Evolutionary conservation across 2,888 invertebrate genomes (phyloP).

Genomic region (Dione vanillae): DNA sequence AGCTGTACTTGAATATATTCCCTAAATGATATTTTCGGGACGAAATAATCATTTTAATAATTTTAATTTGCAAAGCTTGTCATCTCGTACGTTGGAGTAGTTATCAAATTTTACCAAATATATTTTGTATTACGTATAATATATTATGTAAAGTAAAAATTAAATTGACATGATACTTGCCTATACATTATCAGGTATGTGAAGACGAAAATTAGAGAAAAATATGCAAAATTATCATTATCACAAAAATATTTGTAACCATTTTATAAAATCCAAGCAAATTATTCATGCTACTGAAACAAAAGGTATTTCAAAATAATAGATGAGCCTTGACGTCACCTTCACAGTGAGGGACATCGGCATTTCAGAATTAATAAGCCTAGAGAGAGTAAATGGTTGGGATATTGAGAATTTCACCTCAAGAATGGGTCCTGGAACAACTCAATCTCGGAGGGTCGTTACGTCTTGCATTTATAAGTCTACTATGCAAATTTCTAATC

Average conservation of each 20-base stretch:
- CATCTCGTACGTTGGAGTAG: too few species aligned
- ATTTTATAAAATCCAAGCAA: conserved; percentile 36
- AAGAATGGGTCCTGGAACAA: conserved; percentile 52
- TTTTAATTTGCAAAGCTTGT: too few species aligned
- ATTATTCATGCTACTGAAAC: conserved; percentile 63
- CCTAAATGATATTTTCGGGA: too few species aligned
- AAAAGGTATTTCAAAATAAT: conserved; percentile 63
- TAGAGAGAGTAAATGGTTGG: conserved; percentile 57
- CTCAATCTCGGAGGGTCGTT: conserved; percentile 35
- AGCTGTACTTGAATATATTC: too few species aligned
- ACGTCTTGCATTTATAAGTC: conserved; percentile 34
- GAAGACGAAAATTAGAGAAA: too few species aligned
- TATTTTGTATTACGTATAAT: too few species aligned
- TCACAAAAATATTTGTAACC: neutral
- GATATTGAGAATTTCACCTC: conserved; percentile 66
- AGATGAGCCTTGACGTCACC: conserved; percentile 61
- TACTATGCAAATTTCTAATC: conserved; percentile 37
- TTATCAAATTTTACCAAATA: too few species aligned
- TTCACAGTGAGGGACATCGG: conserved; percentile 63
- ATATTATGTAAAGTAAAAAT: too few species aligned
- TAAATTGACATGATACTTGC: too few species aligned
- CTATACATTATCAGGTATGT: too few species aligned
- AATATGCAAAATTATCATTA: neutral
- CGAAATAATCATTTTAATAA: too few species aligned
- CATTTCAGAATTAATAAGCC: conserved; percentile 74